These are phyloP conservation scores for Drosophila pallidifrons DNA, from an alignment of 1,140 invertebrate species.

Conservation along the genomic window DNA sequence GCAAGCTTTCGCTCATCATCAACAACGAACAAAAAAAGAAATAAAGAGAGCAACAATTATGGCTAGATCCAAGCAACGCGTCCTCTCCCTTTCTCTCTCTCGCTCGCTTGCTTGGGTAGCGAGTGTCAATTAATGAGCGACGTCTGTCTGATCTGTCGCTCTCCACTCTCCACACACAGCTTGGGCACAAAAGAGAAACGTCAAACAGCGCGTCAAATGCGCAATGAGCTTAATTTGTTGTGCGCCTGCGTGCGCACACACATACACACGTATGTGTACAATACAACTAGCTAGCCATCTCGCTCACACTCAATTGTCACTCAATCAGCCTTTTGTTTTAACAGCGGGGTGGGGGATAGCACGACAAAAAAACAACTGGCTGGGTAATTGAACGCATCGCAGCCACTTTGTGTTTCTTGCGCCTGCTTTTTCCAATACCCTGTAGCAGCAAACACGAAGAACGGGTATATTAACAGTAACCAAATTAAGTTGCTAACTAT, in stretches of 20 bases:
- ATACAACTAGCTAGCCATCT: slow-evolving; percentile 23
- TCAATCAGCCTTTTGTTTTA: slow-evolving; percentile 71
- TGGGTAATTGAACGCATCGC: slow-evolving; percentile 54
- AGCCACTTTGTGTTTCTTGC: slow-evolving; percentile 45
- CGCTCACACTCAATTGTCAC: slow-evolving; percentile 54
- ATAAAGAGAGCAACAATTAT: slow-evolving; percentile 17
- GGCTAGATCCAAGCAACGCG: not conserved
- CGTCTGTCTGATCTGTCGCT: slow-evolving; percentile 19
- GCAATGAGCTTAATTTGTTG: slow-evolving; percentile 79
- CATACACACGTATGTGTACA: not conserved
- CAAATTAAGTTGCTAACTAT: not conserved
- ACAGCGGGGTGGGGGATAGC: not conserved
- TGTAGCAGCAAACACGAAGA: not conserved
- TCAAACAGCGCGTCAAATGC: slow-evolving; percentile 76
- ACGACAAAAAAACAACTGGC: slow-evolving; percentile 4
- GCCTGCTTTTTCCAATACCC: slow-evolving; percentile 18
- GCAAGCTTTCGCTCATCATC: slow-evolving; percentile 54
- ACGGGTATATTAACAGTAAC: not conserved
- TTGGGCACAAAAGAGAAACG: slow-evolving; percentile 59
- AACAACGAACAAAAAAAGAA: slow-evolving; percentile 9
- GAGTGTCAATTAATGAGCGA: slow-evolving; percentile 73
- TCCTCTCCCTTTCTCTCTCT: not conserved
- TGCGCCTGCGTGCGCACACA: slow-evolving; percentile 59
- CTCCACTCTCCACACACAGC: slow-evolving; percentile 3
- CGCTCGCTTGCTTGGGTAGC: not conserved